Evolutionary conservation across 1,140 invertebrate genomes (phyloP).

Genomic region (Drosophila triauraria): DNA sequence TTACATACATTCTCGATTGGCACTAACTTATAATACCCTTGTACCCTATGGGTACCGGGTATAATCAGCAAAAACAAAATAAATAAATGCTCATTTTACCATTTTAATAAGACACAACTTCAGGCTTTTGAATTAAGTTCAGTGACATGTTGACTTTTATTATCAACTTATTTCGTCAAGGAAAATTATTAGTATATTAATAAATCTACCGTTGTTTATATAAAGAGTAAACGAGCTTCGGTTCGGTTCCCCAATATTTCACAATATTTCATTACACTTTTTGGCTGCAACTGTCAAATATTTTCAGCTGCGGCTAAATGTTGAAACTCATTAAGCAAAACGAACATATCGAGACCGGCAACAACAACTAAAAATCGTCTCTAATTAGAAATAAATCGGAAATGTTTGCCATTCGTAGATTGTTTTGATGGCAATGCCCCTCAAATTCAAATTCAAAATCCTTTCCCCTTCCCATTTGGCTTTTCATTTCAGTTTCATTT

Average conservation of each 20-base stretch:
- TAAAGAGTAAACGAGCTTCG: neutral
- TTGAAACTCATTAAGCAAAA: constrained; percentile 76
- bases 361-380: constrained; percentile 65
- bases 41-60: too few relatives aligned
- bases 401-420: constrained; percentile 69
- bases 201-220: neutral
- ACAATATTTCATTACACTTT: constrained; percentile 22
- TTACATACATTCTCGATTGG: too few relatives aligned
- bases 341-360: constrained; percentile 39
- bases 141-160: too few relatives aligned
- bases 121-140: too few relatives aligned
- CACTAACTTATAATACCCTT: too few relatives aligned
- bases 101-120: too few relatives aligned
- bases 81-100: neutral
- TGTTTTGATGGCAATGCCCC: constrained; percentile 73
- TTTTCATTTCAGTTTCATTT: constrained; percentile 37
- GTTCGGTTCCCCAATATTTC: neutral
- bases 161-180: too few relatives aligned
- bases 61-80: neutral
- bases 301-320: constrained; percentile 76
- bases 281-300: constrained; percentile 71
- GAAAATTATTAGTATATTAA: too few relatives aligned
- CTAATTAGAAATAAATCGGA: constrained; percentile 83
- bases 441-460: constrained; percentile 33
- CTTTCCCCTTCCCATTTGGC: neutral